These are phyloP conservation scores for Abrostola triplasia DNA, from an alignment of 2,888 invertebrate species.

Conservation along the genomic window DNA sequence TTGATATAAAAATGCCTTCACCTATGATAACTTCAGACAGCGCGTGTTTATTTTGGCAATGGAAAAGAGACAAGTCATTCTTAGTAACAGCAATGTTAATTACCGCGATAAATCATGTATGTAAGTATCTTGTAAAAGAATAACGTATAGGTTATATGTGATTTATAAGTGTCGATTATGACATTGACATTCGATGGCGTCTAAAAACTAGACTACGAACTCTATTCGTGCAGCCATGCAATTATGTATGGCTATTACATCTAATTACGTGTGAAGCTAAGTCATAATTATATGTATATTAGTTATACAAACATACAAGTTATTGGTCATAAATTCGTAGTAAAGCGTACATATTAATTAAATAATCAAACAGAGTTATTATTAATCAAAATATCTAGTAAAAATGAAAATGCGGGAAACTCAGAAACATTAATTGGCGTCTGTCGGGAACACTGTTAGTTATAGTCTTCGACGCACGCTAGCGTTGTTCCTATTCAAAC, in stretches of 20 bases:
- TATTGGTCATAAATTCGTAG: background rate
- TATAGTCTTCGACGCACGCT: slow-evolving; percentile 19
- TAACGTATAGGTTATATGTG: background rate
- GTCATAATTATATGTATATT: too few relatives aligned
- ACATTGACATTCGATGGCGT: slow-evolving; percentile 1
- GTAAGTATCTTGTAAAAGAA: too few relatives aligned
- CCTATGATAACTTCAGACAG: slow-evolving; percentile 10
- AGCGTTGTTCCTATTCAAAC: slow-evolving; percentile 15
- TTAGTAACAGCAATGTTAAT: background rate
- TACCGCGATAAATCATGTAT: background rate
- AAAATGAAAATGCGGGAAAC: slow-evolving; percentile 37
- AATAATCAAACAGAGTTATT: background rate
- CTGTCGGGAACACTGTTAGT: slow-evolving; percentile 8
- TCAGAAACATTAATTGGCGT: slow-evolving; percentile 23
- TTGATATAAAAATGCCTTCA: slow-evolving; percentile 43
- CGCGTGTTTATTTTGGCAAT: slow-evolving; percentile 8
- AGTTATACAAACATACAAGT: background rate
- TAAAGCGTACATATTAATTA: background rate
- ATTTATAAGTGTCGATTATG: background rate
- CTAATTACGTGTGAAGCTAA: slow-evolving; percentile 3
- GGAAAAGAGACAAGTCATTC: background rate
- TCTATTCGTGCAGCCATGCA: background rate
- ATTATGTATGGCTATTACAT: background rate
- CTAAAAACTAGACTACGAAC: background rate
- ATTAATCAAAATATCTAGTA: slow-evolving; percentile 12